Conservation (phyloP, 2,888 invertebrate genomes). For the Andrena hattorfiana region DNA sequence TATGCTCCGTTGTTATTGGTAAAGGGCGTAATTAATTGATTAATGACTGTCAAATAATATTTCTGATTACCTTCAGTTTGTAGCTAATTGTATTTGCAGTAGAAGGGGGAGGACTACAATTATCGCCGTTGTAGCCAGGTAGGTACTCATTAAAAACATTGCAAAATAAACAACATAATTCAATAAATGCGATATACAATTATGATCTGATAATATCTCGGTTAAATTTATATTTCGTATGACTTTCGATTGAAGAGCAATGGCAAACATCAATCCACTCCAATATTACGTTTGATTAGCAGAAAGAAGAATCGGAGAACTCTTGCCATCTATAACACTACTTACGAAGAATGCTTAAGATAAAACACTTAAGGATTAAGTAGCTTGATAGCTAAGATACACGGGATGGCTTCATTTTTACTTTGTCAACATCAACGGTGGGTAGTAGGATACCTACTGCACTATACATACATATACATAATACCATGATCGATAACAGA, state of each 20-base stretch:
- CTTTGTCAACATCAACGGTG: slow-evolving; percentile 10
- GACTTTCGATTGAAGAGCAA: neutral
- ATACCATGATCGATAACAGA: slow-evolving; percentile 5
- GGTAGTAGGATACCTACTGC: neutral
- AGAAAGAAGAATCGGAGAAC: neutral
- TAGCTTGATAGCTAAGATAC: neutral
- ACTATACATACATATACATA: neutral
- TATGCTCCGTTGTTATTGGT: neutral
- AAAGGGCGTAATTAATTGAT: slow-evolving; percentile 10
- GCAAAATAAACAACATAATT: neutral
- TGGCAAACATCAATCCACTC: neutral
- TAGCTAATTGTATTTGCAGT: neutral
- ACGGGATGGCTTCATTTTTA: neutral
- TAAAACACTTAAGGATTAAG: slow-evolving; percentile 29
- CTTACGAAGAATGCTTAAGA: slow-evolving; percentile 17
- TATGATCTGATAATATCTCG: neutral
- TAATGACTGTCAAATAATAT: neutral
- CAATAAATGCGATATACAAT: too few species aligned
- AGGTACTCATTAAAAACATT: neutral
- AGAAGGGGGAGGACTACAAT: neutral
- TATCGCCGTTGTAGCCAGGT: neutral
- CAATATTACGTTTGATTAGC: neutral
- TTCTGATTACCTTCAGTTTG: neutral
- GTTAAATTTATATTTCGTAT: neutral
- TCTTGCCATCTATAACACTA: neutral